Base-by-base conservation (phyloP, 2,797 vertebrate genomes). In the Rousettus madagascariensis region DNA sequence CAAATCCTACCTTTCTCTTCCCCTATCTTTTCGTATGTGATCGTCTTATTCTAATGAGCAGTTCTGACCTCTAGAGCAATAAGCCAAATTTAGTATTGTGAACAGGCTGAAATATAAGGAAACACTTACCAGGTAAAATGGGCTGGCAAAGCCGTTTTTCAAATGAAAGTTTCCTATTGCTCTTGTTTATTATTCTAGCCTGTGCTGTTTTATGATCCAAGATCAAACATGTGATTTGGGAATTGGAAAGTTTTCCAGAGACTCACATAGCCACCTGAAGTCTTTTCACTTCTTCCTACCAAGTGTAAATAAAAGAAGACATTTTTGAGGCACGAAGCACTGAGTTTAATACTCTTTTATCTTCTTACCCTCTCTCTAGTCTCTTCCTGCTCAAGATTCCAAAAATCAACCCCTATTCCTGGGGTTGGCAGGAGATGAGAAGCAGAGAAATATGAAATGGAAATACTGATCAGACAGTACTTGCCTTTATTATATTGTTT, bases 371-470 rank as follows among this genome's bases (percentile, higher is more conserved):
- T 95, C 96, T 96, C 69, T 90, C 95, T 96, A 75, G 53, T 87
- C 86, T 98, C 92, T 98, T 98, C 87, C 94, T 97, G 93, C 43
- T 95, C 65, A 79, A 94, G 88, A 96, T 97, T 96, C 96, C 96
- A 96, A 97, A 93, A 91, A 79, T 53, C 46, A 96, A 36, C 93
- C 30, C 63, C 86, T 80, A 30, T 92, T 88, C 68, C 89, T 74
- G 4, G 1, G 17, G 79, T 57, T 98, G 98, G 98, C 97, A 97
- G 95, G 36, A 9, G 97, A 98, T 98, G 86, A 95, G 88, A 98
- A 98, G 90, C 66, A 90, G 87, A 94, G 49, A 72, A 90, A 97
- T 97, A 96, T 59, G 24, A 97, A 96, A 92, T 97, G 88, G 96
- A 98, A 97, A 94, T 91, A 94, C 71, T 72, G 94, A 79, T 97